phyloP scores from a whole-genome alignment of 2,888 invertebrate species.

The Cataglyphis cursor region DNA sequence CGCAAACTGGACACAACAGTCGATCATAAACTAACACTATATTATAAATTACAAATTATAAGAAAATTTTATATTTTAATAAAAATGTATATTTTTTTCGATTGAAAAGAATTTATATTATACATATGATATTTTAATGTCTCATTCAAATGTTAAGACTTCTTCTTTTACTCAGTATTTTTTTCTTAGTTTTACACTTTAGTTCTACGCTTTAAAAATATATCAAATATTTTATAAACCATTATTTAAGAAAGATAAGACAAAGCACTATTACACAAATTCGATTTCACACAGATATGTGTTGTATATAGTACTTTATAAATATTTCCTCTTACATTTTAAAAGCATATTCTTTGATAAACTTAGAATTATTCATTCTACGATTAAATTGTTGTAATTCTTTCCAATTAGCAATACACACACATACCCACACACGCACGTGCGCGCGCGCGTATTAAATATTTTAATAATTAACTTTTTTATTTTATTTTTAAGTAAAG shows the following conservation, averaged over 20 bases:
- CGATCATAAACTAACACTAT: background rate
- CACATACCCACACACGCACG: no score
- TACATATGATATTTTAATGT: background rate
- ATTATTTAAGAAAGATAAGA: slow-evolving; percentile 1
- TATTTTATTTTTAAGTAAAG: background rate
- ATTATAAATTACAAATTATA: background rate
- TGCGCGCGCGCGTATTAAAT: background rate
- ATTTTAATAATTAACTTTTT: background rate
- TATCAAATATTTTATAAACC: background rate
- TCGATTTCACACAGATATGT: no score
- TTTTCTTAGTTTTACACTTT: background rate
- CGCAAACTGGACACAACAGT: background rate
- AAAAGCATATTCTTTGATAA: background rate
- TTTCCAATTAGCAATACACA: no score
- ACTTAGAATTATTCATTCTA: background rate
- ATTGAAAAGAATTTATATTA: background rate
- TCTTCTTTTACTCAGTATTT: background rate
- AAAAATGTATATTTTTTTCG: background rate
- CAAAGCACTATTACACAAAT: no score
- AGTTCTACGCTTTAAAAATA: background rate
- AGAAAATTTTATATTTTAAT: background rate
- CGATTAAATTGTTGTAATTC: background rate
- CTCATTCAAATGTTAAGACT: background rate
- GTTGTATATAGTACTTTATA: no score
- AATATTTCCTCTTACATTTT: background rate